Evolutionary conservation across 2,113 vertebrate species (phyloP).

Genomic region (Anthoscopus minutus): DNA sequence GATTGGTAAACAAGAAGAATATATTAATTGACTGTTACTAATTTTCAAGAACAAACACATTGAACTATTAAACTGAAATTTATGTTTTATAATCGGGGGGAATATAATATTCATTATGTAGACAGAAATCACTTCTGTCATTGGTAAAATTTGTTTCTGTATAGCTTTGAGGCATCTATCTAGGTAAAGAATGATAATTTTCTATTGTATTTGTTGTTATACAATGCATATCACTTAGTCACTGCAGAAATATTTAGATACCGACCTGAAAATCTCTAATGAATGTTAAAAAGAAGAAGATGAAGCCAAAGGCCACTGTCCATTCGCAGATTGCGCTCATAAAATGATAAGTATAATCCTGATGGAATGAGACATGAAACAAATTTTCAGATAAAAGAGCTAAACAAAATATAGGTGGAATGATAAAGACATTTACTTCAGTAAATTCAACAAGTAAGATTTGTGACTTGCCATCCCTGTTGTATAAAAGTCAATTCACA

Average conservation of each 20-base stretch:
- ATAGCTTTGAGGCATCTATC: not conserved
- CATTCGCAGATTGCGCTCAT: slow-evolving; percentile 89
- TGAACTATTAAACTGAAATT: not conserved
- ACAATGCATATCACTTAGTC: not conserved
- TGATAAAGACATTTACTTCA: not conserved
- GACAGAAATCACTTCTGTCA: not conserved
- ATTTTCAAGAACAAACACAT: not conserved
- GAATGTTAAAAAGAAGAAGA: slow-evolving; percentile 91
- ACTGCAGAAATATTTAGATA: not conserved
- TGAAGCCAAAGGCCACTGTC: slow-evolving; percentile 88
- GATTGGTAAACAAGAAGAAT: not conserved
- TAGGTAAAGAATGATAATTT: not conserved
- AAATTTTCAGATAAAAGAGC: not conserved
- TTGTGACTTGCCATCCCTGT: not conserved
- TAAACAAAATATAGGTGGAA: not conserved
- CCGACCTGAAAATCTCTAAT: slow-evolving; percentile 92
- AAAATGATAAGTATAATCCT: slow-evolving; percentile 76
- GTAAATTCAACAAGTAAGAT: not conserved
- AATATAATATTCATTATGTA: not conserved
- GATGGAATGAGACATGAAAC: not conserved
- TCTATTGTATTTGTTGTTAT: not conserved
- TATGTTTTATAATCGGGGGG: not conserved
- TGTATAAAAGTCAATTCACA: not conserved
- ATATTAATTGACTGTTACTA: not conserved
- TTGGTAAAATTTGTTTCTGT: not conserved